These are phyloP conservation scores for Hydrozoanthus tunicans DNA, from an alignment of 64 coral and sea anemone genomes.

Conservation along the genomic window DNA sequence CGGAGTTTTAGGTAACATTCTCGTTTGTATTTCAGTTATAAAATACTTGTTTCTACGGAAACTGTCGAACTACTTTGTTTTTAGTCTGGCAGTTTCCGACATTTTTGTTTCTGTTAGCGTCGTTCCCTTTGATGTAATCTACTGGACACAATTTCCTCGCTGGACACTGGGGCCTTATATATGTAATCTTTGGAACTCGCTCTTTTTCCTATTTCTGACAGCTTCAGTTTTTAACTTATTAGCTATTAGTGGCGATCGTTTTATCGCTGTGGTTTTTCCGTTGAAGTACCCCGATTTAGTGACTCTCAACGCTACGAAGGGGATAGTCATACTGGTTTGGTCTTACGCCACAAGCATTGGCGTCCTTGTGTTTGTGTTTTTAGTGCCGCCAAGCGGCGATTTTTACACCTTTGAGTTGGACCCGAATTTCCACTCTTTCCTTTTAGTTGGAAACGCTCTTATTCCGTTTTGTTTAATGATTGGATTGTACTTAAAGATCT, in stretches of 20 bases:
- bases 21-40: constrained; percentile 65
- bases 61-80: constrained; percentile 70
- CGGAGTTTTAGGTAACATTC: constrained; percentile 65
- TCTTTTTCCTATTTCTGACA: constrained; percentile 83
- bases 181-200: constrained; percentile 88
- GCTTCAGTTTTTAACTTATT: constrained; percentile 84
- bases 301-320: constrained; percentile 33
- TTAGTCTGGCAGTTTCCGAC: constrained; percentile 80
- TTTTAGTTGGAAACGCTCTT: constrained; percentile 76
- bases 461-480: constrained; percentile 75
- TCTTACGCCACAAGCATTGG: constrained; percentile 58
- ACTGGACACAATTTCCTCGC: constrained; percentile 80
- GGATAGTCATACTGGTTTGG: constrained; percentile 63
- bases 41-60: constrained; percentile 68
- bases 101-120: constrained; percentile 71
- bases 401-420: constrained; percentile 77
- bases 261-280: constrained; percentile 77
- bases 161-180: constrained; percentile 66
- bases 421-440: constrained; percentile 67
- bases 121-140: constrained; percentile 74
- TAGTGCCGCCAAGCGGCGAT: constrained; percentile 60
- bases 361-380: constrained; percentile 57
- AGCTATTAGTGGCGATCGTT: constrained; percentile 77
- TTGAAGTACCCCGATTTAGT: constrained; percentile 69
- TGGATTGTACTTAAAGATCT: constrained; percentile 80